phyloP scores from a whole-genome alignment of 2,113 vertebrate genomes.

The Zootoca vivipara region DNA sequence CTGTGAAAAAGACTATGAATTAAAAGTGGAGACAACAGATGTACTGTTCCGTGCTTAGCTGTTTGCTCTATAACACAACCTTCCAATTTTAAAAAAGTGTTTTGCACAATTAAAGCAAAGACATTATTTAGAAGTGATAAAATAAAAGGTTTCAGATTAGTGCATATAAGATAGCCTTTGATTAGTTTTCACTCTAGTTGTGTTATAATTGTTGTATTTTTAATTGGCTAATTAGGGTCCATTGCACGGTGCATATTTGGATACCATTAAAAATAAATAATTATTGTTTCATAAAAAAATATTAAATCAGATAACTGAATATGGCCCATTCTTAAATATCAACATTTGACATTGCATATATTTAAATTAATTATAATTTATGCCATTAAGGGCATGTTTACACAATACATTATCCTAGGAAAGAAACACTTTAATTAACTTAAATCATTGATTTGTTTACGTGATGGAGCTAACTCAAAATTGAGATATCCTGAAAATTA shows the following conservation, averaged over 20 bases:
- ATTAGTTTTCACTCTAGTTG: conserved; percentile 36
- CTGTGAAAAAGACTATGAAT: too few relatives aligned
- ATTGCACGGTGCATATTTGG: conserved; percentile 3
- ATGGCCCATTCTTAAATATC: not conserved
- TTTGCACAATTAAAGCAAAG: not conserved
- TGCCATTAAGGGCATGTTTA: not conserved
- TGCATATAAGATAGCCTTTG: conserved; percentile 3
- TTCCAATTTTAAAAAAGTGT: too few relatives aligned
- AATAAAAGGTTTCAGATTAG: conserved; percentile 17
- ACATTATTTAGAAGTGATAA: not conserved
- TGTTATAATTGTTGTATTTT: not conserved
- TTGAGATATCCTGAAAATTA: not conserved
- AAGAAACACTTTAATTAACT: not conserved
- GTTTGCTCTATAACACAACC: too few relatives aligned
- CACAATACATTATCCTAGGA: not conserved
- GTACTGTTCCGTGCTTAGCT: too few relatives aligned
- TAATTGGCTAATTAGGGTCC: conserved; percentile 34
- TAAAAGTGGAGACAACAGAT: too few relatives aligned
- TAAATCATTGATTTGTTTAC: not conserved
- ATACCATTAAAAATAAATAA: conserved; percentile 20
- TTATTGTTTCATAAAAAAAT: conserved; percentile 16
- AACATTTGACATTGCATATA: not conserved
- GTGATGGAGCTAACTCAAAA: not conserved
- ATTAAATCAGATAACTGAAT: conserved; percentile 19
- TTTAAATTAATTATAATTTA: not conserved